A percentile compares a stretch with the other conserved stretches of the same genome.
phyloP scores from a whole-genome alignment of 2,888 invertebrate genomes.

The Meganola albula region DNA sequence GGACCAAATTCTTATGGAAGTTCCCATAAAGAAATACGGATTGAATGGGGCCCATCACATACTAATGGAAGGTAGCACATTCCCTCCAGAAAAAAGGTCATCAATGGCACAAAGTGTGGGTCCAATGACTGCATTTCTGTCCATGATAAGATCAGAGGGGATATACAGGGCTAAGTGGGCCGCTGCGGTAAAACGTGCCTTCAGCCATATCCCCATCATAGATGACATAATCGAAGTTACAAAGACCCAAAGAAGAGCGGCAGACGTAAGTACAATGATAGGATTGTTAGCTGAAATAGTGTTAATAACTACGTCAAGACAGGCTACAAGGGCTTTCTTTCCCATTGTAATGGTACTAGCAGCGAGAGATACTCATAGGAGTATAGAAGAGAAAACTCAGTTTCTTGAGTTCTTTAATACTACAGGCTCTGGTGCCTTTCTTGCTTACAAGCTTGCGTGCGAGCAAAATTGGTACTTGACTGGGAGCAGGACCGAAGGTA shows the following conservation, averaged over 20 bases:
- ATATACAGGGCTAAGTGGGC: constrained; percentile 24
- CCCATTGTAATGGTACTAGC: constrained; percentile 21
- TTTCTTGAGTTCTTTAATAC: constrained; percentile 21
- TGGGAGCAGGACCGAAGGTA: too few relatives aligned
- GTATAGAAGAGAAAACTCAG: not conserved
- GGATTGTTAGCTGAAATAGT: constrained; percentile 24
- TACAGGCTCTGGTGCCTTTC: constrained; percentile 23
- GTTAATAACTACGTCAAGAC: constrained; percentile 23
- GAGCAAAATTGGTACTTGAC: too few relatives aligned
- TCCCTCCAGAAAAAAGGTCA: constrained; percentile 23
- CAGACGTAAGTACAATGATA: constrained; percentile 15
- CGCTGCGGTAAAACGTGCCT: constrained; percentile 25
- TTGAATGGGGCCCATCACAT: constrained; percentile 31
- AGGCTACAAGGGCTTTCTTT: constrained; percentile 29
- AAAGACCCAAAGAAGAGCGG: constrained; percentile 13
- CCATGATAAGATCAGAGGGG: constrained; percentile 24
- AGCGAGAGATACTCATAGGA: not conserved
- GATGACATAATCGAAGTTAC: constrained; percentile 28
- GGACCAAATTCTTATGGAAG: too few relatives aligned
- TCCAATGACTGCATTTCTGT: constrained; percentile 26
- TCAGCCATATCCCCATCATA: constrained; percentile 24
- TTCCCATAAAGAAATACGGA: too few relatives aligned
- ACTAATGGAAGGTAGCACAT: constrained; percentile 20
- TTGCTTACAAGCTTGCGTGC: constrained; percentile 17
- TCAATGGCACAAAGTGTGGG: constrained; percentile 25